Percentiles rank a stretch among this genome's conserved stretches.
phyloP scores from a whole-genome alignment of 2,797 vertebrate genomes.

The Crypturellus tataupa region DNA sequence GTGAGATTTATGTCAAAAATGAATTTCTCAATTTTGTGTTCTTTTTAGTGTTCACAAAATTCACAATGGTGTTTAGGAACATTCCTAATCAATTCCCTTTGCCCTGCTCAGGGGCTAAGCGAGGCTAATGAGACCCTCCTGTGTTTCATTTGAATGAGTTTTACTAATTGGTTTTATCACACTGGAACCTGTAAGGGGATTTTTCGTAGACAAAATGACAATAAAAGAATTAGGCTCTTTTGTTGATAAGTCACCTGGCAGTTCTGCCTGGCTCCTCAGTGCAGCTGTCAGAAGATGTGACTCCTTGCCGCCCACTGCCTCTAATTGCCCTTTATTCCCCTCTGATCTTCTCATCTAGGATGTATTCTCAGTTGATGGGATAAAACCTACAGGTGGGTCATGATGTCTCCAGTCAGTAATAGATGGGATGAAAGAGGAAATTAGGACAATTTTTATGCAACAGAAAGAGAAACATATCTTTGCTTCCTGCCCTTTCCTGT shows the following conservation, averaged over 20 bases:
- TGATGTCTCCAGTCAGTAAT: neutral
- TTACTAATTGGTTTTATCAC: conserved; percentile 65
- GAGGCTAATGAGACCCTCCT: conserved; percentile 38
- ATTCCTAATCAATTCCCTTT: conserved; percentile 43
- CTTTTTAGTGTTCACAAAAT: neutral
- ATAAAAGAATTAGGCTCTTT: neutral
- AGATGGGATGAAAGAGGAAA: neutral
- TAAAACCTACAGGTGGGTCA: neutral
- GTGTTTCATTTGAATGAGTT: conserved; percentile 55
- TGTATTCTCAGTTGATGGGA: neutral
- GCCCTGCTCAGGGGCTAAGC: neutral
- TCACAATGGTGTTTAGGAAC: neutral
- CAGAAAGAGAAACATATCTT: neutral
- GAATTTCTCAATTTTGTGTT: conserved; percentile 12
- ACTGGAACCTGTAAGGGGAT: conserved; percentile 41
- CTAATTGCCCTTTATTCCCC: conserved; percentile 42
- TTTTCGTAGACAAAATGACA: conserved; percentile 43
- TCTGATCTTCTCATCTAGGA: neutral
- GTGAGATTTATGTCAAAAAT: neutral
- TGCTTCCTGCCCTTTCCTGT: neutral
- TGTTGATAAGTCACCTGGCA: conserved; percentile 56
- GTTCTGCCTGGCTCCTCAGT: conserved; percentile 10
- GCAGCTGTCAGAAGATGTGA: conserved; percentile 19
- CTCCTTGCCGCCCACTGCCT: neutral
- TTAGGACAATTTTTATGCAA: neutral